A percentile compares a stretch with the other conserved stretches of the same genome.
Evolutionary conservation across 2,888 invertebrate species (phyloP).

Genomic region (Rutpela maculata): DNA sequence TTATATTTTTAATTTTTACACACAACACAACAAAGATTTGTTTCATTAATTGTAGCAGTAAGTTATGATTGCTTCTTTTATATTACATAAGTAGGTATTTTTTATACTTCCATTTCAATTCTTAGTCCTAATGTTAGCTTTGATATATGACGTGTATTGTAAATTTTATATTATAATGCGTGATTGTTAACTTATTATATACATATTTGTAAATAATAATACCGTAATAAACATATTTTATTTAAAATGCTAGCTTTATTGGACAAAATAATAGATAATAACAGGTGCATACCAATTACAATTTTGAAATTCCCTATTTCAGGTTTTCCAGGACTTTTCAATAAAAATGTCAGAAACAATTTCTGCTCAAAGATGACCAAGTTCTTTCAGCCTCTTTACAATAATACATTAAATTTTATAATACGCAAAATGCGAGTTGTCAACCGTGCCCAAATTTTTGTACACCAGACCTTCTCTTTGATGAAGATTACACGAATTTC

Average conservation of each 20-base stretch:
- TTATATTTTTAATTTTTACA: constrained; percentile 27
- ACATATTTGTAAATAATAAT: constrained; percentile 37
- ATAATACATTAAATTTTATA: no score
- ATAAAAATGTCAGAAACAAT: no score
- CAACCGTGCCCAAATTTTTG: no score
- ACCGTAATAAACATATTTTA: constrained; percentile 37
- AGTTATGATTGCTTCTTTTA: neutral
- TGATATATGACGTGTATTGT: constrained; percentile 5
- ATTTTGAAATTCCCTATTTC: no score
- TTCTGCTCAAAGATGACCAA: no score
- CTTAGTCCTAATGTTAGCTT: constrained; percentile 25
- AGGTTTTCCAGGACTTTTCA: no score
- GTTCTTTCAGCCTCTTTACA: no score
- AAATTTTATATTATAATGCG: constrained; percentile 18
- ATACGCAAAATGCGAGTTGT: no score
- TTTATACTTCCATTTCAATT: constrained; percentile 37
- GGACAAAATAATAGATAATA: neutral
- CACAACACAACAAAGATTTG: constrained; percentile 1
- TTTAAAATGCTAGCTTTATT: neutral
- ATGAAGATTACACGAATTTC: no score
- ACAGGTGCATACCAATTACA: no score
- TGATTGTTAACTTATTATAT: constrained; percentile 39
- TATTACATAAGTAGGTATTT: constrained; percentile 17
- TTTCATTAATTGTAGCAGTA: neutral
- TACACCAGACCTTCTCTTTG: no score